Evolutionary conservation across 1,140 invertebrate species (phyloP).

Genomic region (Oscheius sp.): DNA sequence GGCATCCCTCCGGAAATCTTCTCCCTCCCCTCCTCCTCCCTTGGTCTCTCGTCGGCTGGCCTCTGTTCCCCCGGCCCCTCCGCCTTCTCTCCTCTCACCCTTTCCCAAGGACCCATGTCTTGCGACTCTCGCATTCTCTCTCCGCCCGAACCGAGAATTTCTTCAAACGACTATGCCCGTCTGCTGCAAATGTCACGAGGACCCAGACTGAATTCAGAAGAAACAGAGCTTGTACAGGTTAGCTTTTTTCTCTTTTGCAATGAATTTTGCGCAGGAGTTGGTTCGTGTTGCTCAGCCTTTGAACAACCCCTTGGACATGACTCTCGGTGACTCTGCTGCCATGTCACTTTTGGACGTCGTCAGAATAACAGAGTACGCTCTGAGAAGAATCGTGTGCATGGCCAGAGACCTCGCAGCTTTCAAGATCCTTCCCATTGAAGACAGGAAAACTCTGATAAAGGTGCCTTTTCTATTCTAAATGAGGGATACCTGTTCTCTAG

Average conservation of each 20-base stretch:
- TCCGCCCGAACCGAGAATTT: neutral
- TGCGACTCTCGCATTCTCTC: neutral
- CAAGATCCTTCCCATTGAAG: slow-evolving; percentile 19
- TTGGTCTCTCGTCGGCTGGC: neutral
- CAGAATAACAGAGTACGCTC: slow-evolving; percentile 28
- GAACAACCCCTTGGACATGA: neutral
- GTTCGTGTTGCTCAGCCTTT: neutral
- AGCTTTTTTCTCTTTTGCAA: neutral
- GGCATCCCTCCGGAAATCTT: neutral
- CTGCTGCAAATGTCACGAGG: neutral
- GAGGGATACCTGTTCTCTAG: slow-evolving; percentile 60
- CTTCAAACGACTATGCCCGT: neutral
- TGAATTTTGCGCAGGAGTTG: neutral
- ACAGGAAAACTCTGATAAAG: slow-evolving; percentile 26
- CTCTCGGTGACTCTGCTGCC: neutral
- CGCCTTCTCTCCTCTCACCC: neutral
- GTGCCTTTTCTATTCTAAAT: neutral
- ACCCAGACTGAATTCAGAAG: neutral
- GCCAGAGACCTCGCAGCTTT: slow-evolving; percentile 6
- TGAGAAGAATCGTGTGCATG: slow-evolving; percentile 17
- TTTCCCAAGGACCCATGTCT: neutral
- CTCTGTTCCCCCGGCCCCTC: neutral
- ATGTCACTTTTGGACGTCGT: slow-evolving; percentile 10
- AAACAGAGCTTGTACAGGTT: neutral
- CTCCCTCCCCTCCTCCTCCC: neutral